Conservation (phyloP, 2,888 invertebrate genomes). For the Nephrotoma flavescens region DNA sequence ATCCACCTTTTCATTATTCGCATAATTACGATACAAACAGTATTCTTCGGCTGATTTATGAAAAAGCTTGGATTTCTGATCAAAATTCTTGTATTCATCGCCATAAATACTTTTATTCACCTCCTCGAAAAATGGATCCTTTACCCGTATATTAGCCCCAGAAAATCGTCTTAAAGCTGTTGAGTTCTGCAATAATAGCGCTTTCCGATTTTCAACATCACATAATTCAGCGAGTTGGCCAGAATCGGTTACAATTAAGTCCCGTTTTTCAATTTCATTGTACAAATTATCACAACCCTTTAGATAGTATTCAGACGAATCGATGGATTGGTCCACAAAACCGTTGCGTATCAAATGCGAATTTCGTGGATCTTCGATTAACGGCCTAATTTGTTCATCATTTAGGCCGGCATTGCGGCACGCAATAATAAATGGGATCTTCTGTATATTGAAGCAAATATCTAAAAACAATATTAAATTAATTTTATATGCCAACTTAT, state of each 20-base stretch:
- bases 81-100: background rate
- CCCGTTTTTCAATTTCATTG: background rate
- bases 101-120: conserved; percentile 1
- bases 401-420: background rate
- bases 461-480: background rate
- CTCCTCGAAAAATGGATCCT: background rate
- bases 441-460: background rate
- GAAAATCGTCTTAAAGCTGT: background rate
- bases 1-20: background rate
- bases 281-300: background rate
- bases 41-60: background rate
- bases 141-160: background rate
- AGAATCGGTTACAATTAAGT: background rate
- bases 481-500: background rate
- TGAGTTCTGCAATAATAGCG: background rate
- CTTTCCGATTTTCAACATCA: background rate
- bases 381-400: background rate
- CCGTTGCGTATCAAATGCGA: background rate
- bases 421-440: background rate
- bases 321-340: background rate
- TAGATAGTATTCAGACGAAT: background rate
- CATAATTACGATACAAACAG: background rate
- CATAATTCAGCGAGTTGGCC: background rate
- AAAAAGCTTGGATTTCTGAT: background rate
- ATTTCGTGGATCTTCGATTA: background rate